Evolutionary conservation across 2,888 invertebrate genomes (phyloP).

Genomic region (Aphelenchoides bicaudatus): DNA sequence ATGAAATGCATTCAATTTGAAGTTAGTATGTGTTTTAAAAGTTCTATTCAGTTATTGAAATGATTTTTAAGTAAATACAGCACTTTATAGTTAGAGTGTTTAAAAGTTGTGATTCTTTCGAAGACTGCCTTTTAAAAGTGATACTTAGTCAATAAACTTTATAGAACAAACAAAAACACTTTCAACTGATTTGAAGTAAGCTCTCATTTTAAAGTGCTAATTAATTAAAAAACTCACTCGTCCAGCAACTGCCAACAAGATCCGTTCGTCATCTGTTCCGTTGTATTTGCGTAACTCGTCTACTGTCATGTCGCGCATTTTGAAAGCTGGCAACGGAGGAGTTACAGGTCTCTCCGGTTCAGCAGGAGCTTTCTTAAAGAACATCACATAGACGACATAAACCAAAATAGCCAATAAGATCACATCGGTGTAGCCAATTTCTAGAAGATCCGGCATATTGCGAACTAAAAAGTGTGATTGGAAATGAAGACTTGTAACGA

Average conservation of each 20-base stretch:
- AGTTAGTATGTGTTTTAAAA: no score
- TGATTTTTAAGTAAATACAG: no score
- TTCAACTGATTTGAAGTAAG: no score
- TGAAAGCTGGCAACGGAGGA: slow-evolving; percentile 32
- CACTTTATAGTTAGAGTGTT: no score
- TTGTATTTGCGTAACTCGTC: slow-evolving; percentile 51
- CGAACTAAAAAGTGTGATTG: slow-evolving; percentile 12
- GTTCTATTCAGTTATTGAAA: no score
- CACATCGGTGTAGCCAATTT: slow-evolving; percentile 41
- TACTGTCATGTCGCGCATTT: slow-evolving; percentile 54
- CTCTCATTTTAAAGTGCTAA: no score
- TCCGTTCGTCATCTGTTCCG: slow-evolving; percentile 53
- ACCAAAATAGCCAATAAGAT: slow-evolving; percentile 45
- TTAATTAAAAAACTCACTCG: slow-evolving; percentile 37
- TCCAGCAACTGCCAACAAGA: slow-evolving; percentile 51
- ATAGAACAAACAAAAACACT: no score
- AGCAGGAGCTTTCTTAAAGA: slow-evolving; percentile 39
- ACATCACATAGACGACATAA: slow-evolving; percentile 50
- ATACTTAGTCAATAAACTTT: no score
- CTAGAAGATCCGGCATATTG: slow-evolving; percentile 22
- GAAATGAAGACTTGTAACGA: neutral
- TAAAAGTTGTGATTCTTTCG: no score
- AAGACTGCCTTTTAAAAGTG: no score
- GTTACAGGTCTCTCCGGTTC: slow-evolving; percentile 8
- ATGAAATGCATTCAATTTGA: no score